Evolutionary conservation across 92 coral and sea anemone genomes (phyloP), one percentile per base, ranked within the genome.

Genomic region (Palythoa caribaeorum): DNA sequence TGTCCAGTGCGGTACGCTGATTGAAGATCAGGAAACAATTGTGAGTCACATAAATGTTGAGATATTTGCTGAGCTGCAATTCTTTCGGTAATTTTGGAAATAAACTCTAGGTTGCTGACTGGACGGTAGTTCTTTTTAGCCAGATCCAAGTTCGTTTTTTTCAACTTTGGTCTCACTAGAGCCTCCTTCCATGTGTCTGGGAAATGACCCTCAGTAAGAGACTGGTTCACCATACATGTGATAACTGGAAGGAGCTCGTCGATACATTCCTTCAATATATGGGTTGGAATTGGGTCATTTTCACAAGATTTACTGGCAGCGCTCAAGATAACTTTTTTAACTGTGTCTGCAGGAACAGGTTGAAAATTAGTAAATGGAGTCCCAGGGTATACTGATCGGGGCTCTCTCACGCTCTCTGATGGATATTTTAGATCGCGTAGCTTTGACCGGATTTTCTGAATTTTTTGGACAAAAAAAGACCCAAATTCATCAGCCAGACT

Each of bases 101-200:
- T 36, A 70, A 73, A 86, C 21, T 28, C 28, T 28, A 28, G 28
- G 28, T 87, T 87, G 57, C 86, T 87, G 21, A 87, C 79, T 44
- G 90, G 83, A 39, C 87, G 80, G 73, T 69, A 88, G 48, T 79
- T 88, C 83, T 88, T 79, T 47, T 88, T 69, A 5, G 48, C 65
- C 16, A 79, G 65, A 40, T 88, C 90, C 60, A 80, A 17, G 76
- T 69, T 77, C 44, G 79, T 38, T 37, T 78, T 88, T 53, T 88
- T 88, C 85, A 88, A 57, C 79, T 78, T 79, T 54, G 90, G 90
- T 57, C 71, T 88, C 57, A 88, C 90, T 16, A 88, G 87, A 35
- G 90, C 90, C 76, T 71, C 90, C 69, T 88, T 87, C 90, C 85
- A 87, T 16, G n/a, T 59, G 63, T 87, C 78, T 6, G 90, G 85